Percentiles rank a stretch among this genome's conserved stretches.
These are phyloP conservation scores for Diaprepes abbreviatus DNA, from an alignment of 2,888 invertebrate genomes.

Conservation along the genomic window DNA sequence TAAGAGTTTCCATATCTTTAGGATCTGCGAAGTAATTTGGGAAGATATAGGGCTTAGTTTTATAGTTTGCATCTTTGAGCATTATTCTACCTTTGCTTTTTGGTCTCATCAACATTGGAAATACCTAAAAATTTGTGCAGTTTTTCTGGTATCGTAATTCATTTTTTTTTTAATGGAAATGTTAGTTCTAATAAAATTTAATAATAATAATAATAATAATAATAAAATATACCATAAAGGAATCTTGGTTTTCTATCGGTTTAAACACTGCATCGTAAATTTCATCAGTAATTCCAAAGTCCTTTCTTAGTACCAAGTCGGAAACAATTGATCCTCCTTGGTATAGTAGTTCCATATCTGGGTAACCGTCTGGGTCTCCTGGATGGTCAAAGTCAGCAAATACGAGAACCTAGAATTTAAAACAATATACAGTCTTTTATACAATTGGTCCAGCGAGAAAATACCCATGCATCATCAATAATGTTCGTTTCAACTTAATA, in stretches of 20 bases:
- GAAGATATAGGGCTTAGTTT: conserved; percentile 72
- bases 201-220: too few species aligned
- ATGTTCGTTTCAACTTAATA: too few species aligned
- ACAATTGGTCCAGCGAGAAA: too few species aligned
- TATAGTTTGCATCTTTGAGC: conserved; percentile 71
- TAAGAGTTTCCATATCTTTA: conserved; percentile 75
- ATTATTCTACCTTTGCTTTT: conserved; percentile 73
- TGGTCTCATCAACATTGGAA: conserved; percentile 73
- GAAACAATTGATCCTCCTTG: conserved; percentile 75
- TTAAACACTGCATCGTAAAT: conserved; percentile 62
- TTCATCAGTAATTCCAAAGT: conserved; percentile 67
- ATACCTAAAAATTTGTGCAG: conserved; percentile 57
- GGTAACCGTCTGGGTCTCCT: conserved; percentile 72
- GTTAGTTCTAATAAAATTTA: too few species aligned
- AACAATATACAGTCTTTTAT: not conserved
- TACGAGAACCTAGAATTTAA: conserved; percentile 69
- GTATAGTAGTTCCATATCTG: conserved; percentile 78
- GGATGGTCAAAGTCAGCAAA: conserved; percentile 75
- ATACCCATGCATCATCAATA: too few species aligned
- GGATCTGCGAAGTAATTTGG: conserved; percentile 74
- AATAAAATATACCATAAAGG: conserved; percentile 66
- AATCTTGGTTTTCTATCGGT: conserved; percentile 63
- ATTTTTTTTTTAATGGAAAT: too few species aligned
- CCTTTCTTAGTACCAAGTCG: conserved; percentile 67
- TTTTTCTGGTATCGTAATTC: too few species aligned